Base-by-base conservation (phyloP, 2,888 invertebrate genomes). In the Fragum sueziense region DNA sequence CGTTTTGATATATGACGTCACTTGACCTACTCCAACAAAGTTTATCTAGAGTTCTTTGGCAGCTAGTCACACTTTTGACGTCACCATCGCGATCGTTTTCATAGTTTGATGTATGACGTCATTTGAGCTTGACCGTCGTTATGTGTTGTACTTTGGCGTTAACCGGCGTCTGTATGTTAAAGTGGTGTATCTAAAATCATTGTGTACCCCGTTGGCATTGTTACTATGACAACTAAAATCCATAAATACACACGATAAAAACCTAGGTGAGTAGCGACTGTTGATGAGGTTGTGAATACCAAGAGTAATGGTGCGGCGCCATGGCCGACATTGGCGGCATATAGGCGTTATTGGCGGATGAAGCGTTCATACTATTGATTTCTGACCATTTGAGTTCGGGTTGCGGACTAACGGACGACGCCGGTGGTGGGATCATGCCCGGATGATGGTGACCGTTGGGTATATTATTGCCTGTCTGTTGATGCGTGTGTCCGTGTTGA, bases 341-440 rank as follows among this genome's bases (percentile, higher is more conserved):
- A 57, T 89, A 89, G 37, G 87, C 85, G 75, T 87, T 85, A 41
- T 85, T 82, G 33, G 85, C 80, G 7, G 84, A 62, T 31, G 84
- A 79, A 33, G 84, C 73, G 74, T 86, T 86, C 80, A 84, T 82
- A 70, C 79, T 80, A 57, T 83, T 86, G 61, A 87, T 85, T 67
- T 86, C 87, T 47, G 85, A 86, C 85, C 87, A 87, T 52, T 87
- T 85, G 68, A 85, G 82, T 69, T 84, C 85, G 9, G 88, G 89
- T 62, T 88, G 88, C 3, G 89, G 89, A 80, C 88, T 88, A 33
- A 88, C 87, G 11, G 87, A 87, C 7, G 89, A 88, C 14, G 88
- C 85, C 9, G 86, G 86, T 6, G 88, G 87, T 2, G 88, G 86
- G 71, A 87, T 79, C 84, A 87, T 83, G 59, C 67, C 62, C 14